These are phyloP conservation scores for Drymodes brunneopygia DNA, from an alignment of 2,113 vertebrate genomes.

Conservation along the genomic window DNA sequence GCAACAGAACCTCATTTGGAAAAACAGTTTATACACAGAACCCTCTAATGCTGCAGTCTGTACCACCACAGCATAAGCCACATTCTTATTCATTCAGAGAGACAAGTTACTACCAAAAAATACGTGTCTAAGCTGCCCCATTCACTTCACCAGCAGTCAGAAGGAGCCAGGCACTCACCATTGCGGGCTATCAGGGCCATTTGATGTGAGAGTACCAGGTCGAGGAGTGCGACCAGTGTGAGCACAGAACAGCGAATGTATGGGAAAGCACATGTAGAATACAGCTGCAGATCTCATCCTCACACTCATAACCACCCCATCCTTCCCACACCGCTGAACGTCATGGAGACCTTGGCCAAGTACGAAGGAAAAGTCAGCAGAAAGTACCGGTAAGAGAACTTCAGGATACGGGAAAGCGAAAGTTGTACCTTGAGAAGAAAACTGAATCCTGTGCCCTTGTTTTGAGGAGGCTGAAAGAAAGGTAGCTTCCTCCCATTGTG, in stretches of 20 bases:
- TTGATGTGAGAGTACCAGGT: accelerated
- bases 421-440: conserved; percentile 11
- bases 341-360: background rate
- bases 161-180: conserved; percentile 9
- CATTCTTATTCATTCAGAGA: background rate
- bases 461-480: background rate
- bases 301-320: background rate
- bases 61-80: background rate
- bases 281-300: conserved; percentile 1
- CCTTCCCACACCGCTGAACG: background rate
- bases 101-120: background rate
- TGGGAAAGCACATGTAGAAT: background rate
- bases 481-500: conserved; percentile 6
- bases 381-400: background rate
- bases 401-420: background rate
- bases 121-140: background rate
- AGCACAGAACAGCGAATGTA: background rate
- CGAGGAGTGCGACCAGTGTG: accelerated
- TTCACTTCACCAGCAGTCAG: background rate
- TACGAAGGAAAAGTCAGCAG: background rate
- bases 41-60: background rate
- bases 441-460: background rate
- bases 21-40: background rate
- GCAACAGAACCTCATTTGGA: background rate
- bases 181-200: background rate